phyloP scores from a whole-genome alignment of 2,797 vertebrate genomes.

The Halcyon leucocephala region DNA sequence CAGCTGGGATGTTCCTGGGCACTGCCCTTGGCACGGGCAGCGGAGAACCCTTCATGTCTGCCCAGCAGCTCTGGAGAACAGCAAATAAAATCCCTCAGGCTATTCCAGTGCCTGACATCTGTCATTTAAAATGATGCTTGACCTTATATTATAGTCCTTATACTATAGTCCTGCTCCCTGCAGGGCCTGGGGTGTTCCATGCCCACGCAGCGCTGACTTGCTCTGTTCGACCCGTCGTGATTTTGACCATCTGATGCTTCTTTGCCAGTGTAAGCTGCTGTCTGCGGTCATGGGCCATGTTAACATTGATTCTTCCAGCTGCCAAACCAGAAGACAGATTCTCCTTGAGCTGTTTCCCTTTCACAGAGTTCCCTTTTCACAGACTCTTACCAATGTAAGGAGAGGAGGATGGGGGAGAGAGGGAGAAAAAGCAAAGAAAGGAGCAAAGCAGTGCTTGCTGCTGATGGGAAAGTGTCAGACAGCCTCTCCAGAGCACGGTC shows the following conservation, averaged over 20 bases:
- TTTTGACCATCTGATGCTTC: neutral
- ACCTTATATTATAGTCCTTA: neutral
- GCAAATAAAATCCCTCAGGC: neutral
- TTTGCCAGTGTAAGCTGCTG: neutral
- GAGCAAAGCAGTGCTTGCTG: neutral
- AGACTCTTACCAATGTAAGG: neutral
- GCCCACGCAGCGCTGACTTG: neutral
- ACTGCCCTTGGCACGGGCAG: neutral
- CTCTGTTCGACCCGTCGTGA: neutral
- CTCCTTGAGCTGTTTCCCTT: slow-evolving; percentile 24
- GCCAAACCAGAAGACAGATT: neutral
- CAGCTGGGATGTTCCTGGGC: neutral
- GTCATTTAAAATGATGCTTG: neutral
- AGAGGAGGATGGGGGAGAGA: neutral
- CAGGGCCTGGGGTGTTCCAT: neutral
- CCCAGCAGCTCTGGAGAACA: neutral
- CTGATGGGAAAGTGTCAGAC: neutral
- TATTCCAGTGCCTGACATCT: neutral
- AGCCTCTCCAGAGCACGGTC: slow-evolving; percentile 7
- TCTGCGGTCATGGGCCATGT: neutral
- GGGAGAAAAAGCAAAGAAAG: neutral
- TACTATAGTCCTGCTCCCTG: neutral
- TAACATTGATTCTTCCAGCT: slow-evolving; percentile 40
- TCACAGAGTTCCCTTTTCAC: neutral
- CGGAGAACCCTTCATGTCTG: neutral